Percentiles rank a stretch among this genome's conserved stretches.
phyloP scores from a whole-genome alignment of 2,888 invertebrate genomes.

The Alloscopus bannaensis region DNA sequence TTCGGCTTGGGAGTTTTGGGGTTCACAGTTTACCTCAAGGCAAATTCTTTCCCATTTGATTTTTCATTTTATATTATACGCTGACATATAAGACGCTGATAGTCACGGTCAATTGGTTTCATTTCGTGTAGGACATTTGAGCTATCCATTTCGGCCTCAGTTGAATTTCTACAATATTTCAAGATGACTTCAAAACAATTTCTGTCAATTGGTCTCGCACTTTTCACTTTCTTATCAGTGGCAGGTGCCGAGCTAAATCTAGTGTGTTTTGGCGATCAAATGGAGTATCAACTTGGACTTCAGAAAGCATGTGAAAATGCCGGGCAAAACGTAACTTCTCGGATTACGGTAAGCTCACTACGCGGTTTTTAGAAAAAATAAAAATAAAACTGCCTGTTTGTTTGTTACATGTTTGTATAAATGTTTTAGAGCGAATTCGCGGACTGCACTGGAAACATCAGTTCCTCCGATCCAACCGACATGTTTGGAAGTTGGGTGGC shows the following conservation, averaged over 20 bases:
- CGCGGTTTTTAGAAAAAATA: not conserved
- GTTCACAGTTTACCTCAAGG: no score
- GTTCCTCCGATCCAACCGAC: not conserved
- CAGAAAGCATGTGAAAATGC: slow-evolving; percentile 33
- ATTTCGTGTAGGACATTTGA: no score
- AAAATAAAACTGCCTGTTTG: not conserved
- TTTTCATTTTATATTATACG: not conserved
- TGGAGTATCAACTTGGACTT: slow-evolving; percentile 38
- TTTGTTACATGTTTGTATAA: no score
- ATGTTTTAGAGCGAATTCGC: slow-evolving; percentile 11
- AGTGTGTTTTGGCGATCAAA: slow-evolving; percentile 40
- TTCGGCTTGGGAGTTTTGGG: no score
- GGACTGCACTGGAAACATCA: slow-evolving; percentile 3
- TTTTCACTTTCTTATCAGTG: not conserved
- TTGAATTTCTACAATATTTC: not conserved
- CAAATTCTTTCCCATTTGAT: no score
- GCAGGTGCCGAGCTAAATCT: slow-evolving; percentile 14
- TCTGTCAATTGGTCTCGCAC: not conserved
- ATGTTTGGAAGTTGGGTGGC: not conserved
- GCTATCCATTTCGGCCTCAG: not conserved
- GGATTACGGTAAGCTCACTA: slow-evolving; percentile 29
- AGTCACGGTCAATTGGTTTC: no score
- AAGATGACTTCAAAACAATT: not conserved
- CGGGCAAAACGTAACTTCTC: slow-evolving; percentile 16
- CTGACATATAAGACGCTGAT: not conserved